These are phyloP conservation scores for Ephydatia muelleri DNA, from an alignment of 37 sponge, comb jelly and placozoan genomes.

Conservation along the genomic window DNA sequence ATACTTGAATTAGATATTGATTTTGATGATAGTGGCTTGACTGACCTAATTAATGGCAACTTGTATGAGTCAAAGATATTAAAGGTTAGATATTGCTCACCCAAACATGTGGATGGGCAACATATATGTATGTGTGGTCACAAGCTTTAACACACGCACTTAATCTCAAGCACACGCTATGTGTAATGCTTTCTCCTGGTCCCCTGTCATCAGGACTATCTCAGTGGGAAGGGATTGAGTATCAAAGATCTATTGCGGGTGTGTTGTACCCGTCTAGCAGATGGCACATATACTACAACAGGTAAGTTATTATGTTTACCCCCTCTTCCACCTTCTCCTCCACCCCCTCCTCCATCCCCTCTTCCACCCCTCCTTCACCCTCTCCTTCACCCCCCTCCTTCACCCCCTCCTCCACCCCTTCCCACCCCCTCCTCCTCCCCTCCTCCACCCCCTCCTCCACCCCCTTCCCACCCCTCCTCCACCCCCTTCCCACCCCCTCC, in stretches of 20 bases:
- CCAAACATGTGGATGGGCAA: no score
- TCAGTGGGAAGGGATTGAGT: slow-evolving; percentile 35
- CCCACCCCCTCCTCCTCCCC: no score
- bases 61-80: slow-evolving; percentile 71
- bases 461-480: no score
- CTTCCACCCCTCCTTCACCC: no score
- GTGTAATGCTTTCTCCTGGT: background rate
- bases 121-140: no score
- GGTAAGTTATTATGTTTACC: slow-evolving; percentile 18
- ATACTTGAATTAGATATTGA: no score
- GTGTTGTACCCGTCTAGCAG: slow-evolving; percentile 54
- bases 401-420: slow-evolving; percentile 12
- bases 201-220: slow-evolving; percentile 48
- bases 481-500: background rate
- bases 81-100: slow-evolving; percentile 27
- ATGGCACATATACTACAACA: slow-evolving; percentile 46
- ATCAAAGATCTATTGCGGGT: slow-evolving; percentile 47
- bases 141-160: background rate
- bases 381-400: slow-evolving; percentile 13
- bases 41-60: slow-evolving; percentile 53
- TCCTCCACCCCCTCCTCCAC: no score
- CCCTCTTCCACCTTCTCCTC: background rate
- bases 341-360: background rate
- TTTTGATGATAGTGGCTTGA: slow-evolving; percentile 26
- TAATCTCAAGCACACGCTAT: background rate